Base-by-base conservation (phyloP, 2,113 vertebrate species). In the Typhlomys cinereus region DNA sequence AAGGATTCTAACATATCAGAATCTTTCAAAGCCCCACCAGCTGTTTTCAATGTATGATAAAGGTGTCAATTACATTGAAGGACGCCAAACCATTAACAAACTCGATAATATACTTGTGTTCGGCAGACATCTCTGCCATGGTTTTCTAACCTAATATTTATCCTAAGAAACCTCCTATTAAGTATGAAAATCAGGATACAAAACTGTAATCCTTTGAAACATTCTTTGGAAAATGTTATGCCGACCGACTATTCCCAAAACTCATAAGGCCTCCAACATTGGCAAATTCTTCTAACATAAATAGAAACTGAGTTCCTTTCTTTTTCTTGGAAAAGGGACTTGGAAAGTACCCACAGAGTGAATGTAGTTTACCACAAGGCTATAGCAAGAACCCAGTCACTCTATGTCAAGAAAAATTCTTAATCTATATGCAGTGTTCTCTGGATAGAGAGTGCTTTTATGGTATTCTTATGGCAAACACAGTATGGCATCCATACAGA, bases 201-300 rank as follows among this genome's bases (percentile, higher is more conserved):
- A 86, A 90, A 4, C 48, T 50, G 52, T 80, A 80, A 91, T 52
- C 29, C 54, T 48, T 76, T 89, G 62, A 95, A 89, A 91, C 66
- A 59, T 48, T 83, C 48, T 94, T 91, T 78, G 92, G 80, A 95
- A 95, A 94, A 86, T 91, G 92, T 95, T 70, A 91, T 67, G 15
- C 46, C 69, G 39, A 21, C 57, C 50, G 84, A 11, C 50, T 54
- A 9, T 71, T 84, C 73, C 78, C 93, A 88, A 54, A 67, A 46
- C 31, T 81, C 91, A 80, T 4, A 17, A 76, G 76, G 23, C 78
- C 76, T 74, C 62, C 66, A 44, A 54, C n/a, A 46, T 31, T 61
- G 93, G 48, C 75, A 87, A 86, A 87, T 87, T 87, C 85, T 81
- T 94, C 78, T 83, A 48, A 79, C 62, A 85, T 90, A 91, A 88